phyloP scores from a whole-genome alignment of 2,797 vertebrate genomes.

The Sylvia borin region DNA sequence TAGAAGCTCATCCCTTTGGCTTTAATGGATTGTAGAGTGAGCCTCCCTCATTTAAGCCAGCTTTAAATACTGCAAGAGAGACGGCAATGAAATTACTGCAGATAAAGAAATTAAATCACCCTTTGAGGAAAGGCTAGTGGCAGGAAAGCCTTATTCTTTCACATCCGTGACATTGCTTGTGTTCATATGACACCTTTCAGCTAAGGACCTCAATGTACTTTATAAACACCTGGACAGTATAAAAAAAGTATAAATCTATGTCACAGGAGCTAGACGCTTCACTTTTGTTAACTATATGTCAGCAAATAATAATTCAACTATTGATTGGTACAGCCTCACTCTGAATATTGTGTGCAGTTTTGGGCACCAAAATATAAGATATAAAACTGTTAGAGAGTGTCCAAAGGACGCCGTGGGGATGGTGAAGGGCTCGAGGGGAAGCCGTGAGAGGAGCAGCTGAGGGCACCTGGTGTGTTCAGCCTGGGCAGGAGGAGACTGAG shows the following conservation, averaged over 20 bases:
- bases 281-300: background rate
- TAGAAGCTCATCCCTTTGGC: background rate
- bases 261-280: background rate
- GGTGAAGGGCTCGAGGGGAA: background rate
- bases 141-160: background rate
- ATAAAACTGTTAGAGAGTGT: background rate
- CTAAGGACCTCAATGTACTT: background rate
- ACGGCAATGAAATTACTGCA: background rate
- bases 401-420: background rate
- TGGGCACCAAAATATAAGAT: background rate
- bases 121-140: background rate
- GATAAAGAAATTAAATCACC: background rate
- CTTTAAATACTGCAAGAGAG: background rate
- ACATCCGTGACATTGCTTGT: background rate
- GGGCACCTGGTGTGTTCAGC: background rate
- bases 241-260: background rate
- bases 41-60: background rate
- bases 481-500: background rate
- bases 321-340: fast-evolving
- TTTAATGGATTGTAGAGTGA: background rate
- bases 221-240: background rate
- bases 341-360: background rate
- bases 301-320: background rate
- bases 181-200: background rate
- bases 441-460: fast-evolving